phyloP scores from a whole-genome alignment of 2,797 vertebrate species.

The Falco columbarius region DNA sequence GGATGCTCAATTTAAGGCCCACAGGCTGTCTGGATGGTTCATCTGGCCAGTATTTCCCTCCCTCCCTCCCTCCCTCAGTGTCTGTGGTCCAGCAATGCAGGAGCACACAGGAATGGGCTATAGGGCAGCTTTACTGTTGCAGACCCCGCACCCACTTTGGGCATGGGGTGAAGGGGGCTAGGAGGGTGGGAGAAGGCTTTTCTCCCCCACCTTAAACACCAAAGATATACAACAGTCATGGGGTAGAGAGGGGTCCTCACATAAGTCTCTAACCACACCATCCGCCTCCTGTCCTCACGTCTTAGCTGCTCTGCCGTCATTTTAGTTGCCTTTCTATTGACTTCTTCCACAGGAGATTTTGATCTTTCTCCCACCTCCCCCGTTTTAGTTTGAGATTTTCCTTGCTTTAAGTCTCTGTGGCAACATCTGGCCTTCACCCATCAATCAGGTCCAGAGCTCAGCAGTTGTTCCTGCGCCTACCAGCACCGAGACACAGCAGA shows the following conservation, averaged over 20 bases:
- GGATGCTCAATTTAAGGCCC: not conserved
- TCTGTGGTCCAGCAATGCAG: not conserved
- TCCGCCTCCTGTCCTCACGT: not conserved
- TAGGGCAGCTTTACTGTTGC: not conserved
- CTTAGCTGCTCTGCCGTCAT: not conserved
- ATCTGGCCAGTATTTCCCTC: not conserved
- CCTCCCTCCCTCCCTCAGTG: not conserved
- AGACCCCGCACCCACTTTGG: not conserved
- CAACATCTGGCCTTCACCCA: not conserved
- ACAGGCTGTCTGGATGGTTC: not conserved
- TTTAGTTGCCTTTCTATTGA: not conserved
- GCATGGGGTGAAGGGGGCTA: rapidly evolving
- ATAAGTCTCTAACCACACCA: not conserved
- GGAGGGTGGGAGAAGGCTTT: not conserved
- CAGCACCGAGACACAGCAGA: not conserved
- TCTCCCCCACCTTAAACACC: rapidly evolving
- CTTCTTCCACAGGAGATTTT: not conserved
- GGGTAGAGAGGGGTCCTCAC: not conserved
- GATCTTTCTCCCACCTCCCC: not conserved
- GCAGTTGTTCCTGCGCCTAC: rapidly evolving
- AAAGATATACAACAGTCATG: not conserved
- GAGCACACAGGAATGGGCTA: not conserved
- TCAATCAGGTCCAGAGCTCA: not conserved
- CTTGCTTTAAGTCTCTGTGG: not conserved
- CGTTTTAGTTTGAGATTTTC: not conserved